Conservation (phyloP, 2,888 invertebrate genomes). For the Allolobophora icterica region DNA sequence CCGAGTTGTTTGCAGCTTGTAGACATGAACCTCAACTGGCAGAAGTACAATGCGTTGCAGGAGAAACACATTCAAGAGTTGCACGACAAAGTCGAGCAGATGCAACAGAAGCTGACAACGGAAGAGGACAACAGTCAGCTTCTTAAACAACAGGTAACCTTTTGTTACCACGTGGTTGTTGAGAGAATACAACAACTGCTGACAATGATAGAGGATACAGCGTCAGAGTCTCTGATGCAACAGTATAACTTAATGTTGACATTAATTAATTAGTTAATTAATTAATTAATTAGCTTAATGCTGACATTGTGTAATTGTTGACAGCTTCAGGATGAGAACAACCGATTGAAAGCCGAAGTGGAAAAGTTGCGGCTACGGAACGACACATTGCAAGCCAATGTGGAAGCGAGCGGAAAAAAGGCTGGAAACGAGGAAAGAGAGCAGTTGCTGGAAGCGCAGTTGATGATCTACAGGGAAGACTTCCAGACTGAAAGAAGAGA, state of each 20-base stretch:
- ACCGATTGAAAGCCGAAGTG: not conserved
- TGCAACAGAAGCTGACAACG: slow-evolving; percentile 5
- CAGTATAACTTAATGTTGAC: no score
- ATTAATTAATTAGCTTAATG: no score
- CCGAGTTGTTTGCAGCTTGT: slow-evolving; percentile 6
- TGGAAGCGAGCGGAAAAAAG: not conserved
- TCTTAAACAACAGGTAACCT: not conserved
- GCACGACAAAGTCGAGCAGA: not conserved
- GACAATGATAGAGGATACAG: no score
- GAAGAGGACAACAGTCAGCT: not conserved
- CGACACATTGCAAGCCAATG: not conserved
- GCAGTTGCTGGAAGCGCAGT: not conserved
- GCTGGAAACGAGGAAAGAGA: not conserved
- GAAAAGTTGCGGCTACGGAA: not conserved
- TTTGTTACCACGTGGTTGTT: not conserved
- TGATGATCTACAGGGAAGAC: slow-evolving; percentile 15
- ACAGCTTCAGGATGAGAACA: not conserved
- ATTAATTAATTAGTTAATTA: no score
- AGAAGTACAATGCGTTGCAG: slow-evolving; percentile 20
- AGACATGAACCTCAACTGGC: slow-evolving; percentile 25
- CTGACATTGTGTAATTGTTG: not conserved
- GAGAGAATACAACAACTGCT: not conserved
- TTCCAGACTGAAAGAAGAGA: not conserved
- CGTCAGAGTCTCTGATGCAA: no score
- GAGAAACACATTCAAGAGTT: slow-evolving; percentile 24